Base-by-base conservation (phyloP, 1,140 invertebrate species). In the Teleopsis dalmanni region DNA sequence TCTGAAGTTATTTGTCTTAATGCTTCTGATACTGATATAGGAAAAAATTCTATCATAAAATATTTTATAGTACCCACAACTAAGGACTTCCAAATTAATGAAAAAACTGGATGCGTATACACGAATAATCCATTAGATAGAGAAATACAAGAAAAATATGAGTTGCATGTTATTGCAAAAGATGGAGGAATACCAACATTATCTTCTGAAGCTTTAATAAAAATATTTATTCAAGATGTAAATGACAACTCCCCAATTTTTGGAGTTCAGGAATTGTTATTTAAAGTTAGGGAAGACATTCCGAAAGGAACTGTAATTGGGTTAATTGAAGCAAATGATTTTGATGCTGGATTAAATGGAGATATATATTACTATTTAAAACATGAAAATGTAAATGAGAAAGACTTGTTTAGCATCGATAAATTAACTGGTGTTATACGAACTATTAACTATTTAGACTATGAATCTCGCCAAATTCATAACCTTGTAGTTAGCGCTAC, bases 171-270 rank as follows among this genome's bases (percentile, higher is more conserved):
- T 16, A 75, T 84, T 26, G 94, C 92, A 0, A 82, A 81, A 11
- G 93, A 96, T 67, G 76, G 80, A 42, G 82, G 80, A 0, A 64
- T 66, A 23, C 76, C 78, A 40, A 70, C 75, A 0, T 72, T 91
- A 8, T 81, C 81, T 52, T 81, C 86, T 0, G 87, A 90, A 49
- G 87, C 89, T 2, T 53, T 86, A 2, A 81, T 95, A 25, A 73
- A 87, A 16, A 79, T 95, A 14, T 77, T 79, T 2, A 82, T 96
- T 1, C 83, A 90, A 55, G 93, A 97, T 64, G 83, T 93, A 19
- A 97, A 97, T 64, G 93, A 97, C 70, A 92, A 93, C 60, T 77
- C 86, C 1, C 93, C 93, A 0, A 77, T 73, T 27, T 97, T 96
- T 56, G 80, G 81, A 16, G 70, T 88, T 4, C 57, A 78, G 13